These are phyloP conservation scores for Montipora efflorescens DNA, from an alignment of 64 coral and sea anemone genomes.

Conservation along the genomic window DNA sequence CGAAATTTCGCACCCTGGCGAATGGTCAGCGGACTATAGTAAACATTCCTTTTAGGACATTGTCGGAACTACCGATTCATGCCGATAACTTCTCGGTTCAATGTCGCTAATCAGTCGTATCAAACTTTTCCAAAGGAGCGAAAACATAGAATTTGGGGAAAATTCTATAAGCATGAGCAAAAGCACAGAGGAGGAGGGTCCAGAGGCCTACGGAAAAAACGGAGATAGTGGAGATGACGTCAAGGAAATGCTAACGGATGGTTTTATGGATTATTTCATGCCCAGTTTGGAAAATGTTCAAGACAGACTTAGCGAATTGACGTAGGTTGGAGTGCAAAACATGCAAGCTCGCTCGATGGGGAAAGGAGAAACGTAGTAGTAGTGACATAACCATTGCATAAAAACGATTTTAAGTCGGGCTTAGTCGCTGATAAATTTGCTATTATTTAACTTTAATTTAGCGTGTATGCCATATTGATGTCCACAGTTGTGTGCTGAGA, in stretches of 20 bases:
- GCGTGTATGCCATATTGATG: too few relatives aligned
- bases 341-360: too few relatives aligned
- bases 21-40: slow-evolving; percentile 48
- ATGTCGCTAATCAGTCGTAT: neutral
- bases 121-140: neutral
- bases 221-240: slow-evolving; percentile 20
- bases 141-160: too few relatives aligned
- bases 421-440: too few relatives aligned
- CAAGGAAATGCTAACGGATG: slow-evolving; percentile 75
- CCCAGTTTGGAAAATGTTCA: slow-evolving; percentile 80
- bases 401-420: too few relatives aligned
- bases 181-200: neutral
- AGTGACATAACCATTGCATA: too few relatives aligned
- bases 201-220: neutral
- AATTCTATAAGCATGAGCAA: slow-evolving; percentile 13
- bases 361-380: too few relatives aligned
- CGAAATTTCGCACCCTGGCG: slow-evolving; percentile 43
- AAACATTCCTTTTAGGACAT: slow-evolving; percentile 39
- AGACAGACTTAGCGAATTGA: slow-evolving; percentile 73
- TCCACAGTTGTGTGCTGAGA: too few relatives aligned
- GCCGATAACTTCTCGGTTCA: slow-evolving; percentile 5
- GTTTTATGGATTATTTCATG: slow-evolving; percentile 74
- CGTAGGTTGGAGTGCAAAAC: slow-evolving; percentile 41
- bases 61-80: neutral
- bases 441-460: too few relatives aligned